Percentiles rank a stretch among this genome's conserved stretches.
Evolutionary conservation across 2,888 invertebrate genomes (phyloP).

Genomic region (Phorcus lineatus): DNA sequence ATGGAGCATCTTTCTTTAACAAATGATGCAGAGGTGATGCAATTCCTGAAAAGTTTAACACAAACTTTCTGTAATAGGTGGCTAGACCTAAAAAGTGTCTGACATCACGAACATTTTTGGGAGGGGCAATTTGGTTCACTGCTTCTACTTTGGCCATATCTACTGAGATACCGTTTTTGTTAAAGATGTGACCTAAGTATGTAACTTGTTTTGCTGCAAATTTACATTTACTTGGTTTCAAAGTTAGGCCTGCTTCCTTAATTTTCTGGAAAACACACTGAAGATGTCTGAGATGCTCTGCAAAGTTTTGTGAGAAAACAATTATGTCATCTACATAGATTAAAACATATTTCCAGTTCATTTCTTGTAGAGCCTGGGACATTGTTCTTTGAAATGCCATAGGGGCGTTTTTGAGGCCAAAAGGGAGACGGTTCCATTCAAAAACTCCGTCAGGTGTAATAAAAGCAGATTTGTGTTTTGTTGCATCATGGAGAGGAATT

Average conservation of each 20-base stretch:
- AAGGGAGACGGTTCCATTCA: slow-evolving; percentile 25
- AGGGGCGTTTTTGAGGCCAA: slow-evolving; percentile 24
- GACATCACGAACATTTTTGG: neutral
- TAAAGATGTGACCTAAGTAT: slow-evolving; percentile 23
- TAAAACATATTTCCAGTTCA: slow-evolving; percentile 27
- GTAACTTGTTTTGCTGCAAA: slow-evolving; percentile 29
- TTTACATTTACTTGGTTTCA: slow-evolving; percentile 32
- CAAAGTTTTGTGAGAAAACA: slow-evolving; percentile 6
- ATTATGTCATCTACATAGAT: slow-evolving; percentile 32
- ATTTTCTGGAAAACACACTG: slow-evolving; percentile 22
- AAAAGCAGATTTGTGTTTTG: slow-evolving; percentile 32
- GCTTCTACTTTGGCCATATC: neutral
- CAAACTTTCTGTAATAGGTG: slow-evolving; percentile 73
- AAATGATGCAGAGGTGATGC: neutral
- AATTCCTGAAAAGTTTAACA: slow-evolving; percentile 55
- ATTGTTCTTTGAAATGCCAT: slow-evolving; percentile 22
- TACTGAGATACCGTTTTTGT: neutral
- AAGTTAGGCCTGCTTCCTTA: slow-evolving; percentile 10
- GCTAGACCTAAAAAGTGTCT: slow-evolving; percentile 37
- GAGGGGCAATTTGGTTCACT: slow-evolving; percentile 1
- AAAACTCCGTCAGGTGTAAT: slow-evolving; percentile 23
- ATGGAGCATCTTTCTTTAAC: slow-evolving; percentile 19
- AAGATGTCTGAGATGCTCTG: slow-evolving; percentile 28
- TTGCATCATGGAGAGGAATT: slow-evolving; percentile 31
- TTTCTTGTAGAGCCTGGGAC: slow-evolving; percentile 1